Evolutionary conservation across 2,113 vertebrate species (phyloP).

Genomic region (Prolemur simus): DNA sequence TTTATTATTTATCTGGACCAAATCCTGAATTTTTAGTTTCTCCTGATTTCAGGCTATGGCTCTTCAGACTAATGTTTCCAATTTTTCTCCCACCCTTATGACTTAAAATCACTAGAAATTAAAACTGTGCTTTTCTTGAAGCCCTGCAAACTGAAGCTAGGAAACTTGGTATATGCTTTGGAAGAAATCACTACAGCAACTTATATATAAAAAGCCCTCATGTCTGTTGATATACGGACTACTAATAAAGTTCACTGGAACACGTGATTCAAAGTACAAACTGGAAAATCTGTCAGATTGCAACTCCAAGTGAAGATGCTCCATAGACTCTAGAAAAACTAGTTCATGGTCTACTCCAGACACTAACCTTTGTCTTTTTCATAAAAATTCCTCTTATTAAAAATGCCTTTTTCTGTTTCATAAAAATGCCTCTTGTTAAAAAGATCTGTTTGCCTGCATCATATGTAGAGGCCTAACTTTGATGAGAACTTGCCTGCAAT

Average conservation of each 20-base stretch:
- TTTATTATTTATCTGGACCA: background rate
- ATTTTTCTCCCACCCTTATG: background rate
- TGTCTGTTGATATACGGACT: background rate
- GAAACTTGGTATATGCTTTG: background rate
- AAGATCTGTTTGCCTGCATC: background rate
- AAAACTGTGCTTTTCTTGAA: background rate
- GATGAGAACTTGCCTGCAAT: background rate
- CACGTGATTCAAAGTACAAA: background rate
- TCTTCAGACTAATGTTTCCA: background rate
- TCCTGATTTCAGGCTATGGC: background rate
- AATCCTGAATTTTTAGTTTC: background rate
- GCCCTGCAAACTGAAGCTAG: background rate
- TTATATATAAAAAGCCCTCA: background rate
- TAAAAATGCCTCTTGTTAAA: background rate
- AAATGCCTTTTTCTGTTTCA: background rate
- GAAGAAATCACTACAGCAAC: background rate
- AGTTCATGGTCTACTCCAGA: background rate
- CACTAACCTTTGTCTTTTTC: background rate
- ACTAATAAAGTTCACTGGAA: background rate
- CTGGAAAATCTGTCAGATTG: background rate
- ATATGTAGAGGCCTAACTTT: background rate
- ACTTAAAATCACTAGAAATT: background rate
- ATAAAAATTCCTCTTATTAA: background rate
- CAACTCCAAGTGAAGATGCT: background rate
- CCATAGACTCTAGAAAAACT: background rate